phyloP scores from a whole-genome alignment of 2,113 vertebrate genomes.

The Tachuris rubrigastra region DNA sequence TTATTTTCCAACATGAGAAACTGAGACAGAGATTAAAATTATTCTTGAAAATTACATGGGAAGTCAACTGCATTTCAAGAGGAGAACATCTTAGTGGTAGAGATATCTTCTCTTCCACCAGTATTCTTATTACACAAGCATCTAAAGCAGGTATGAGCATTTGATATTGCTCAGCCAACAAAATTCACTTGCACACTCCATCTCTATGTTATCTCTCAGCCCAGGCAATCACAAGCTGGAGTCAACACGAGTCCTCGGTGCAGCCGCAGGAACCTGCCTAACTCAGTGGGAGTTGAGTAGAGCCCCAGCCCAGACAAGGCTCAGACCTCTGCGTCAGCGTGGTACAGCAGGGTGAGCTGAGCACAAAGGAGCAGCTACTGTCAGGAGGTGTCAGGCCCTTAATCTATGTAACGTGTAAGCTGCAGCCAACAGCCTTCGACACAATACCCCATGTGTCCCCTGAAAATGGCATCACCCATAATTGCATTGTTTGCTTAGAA shows the following conservation, averaged over 20 bases:
- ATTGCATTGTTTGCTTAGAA: conserved; percentile 57
- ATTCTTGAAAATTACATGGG: background rate
- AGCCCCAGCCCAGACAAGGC: background rate
- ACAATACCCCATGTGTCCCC: background rate
- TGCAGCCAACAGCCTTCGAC: conserved; percentile 14
- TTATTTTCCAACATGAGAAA: background rate
- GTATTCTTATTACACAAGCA: background rate
- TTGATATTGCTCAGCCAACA: background rate
- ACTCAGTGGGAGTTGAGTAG: background rate
- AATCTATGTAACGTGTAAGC: conserved; percentile 17
- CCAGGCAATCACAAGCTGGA: accelerated
- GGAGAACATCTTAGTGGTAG: background rate
- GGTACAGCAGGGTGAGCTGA: background rate
- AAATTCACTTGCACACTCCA: background rate
- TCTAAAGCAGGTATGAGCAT: background rate
- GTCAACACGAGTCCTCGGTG: accelerated
- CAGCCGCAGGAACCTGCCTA: background rate
- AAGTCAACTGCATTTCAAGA: background rate
- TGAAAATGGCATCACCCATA: conserved; percentile 7
- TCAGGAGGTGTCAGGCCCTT: conserved; percentile 10
- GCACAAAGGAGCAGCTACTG: conserved; percentile 4
- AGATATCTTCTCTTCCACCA: background rate
- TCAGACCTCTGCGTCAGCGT: background rate
- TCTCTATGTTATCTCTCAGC: background rate
- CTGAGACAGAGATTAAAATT: background rate